phyloP scores from a whole-genome alignment of 2,113 vertebrate genomes.

The Carlito syrichta region DNA sequence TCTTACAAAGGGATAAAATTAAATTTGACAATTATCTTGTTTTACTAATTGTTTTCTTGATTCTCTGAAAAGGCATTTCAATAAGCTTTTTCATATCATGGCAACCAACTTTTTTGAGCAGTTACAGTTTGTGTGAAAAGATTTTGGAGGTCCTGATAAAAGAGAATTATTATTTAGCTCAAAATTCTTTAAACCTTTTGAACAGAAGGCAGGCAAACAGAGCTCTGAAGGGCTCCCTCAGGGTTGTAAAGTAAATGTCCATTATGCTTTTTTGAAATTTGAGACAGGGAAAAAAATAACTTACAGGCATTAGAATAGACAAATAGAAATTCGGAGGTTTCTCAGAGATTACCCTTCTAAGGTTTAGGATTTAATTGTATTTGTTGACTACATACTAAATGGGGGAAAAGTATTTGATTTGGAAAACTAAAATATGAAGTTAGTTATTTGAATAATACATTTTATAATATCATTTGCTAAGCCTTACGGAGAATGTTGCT shows the following conservation, averaged over 20 bases:
- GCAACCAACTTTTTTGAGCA: background rate
- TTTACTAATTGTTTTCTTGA: constrained; percentile 1
- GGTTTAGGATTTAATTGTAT: background rate
- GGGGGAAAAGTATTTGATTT: background rate
- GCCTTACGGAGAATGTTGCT: background rate
- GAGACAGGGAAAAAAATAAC: background rate
- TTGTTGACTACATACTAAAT: background rate
- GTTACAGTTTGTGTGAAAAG: background rate
- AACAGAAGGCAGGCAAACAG: background rate
- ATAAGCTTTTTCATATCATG: background rate
- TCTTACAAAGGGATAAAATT: background rate
- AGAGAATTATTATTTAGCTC: background rate
- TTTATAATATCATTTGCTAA: background rate
- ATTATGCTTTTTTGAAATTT: background rate
- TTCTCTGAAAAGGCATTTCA: background rate
- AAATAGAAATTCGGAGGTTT: background rate
- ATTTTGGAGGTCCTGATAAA: background rate
- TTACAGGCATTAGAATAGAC: background rate
- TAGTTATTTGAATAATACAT: background rate
- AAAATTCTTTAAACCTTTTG: background rate
- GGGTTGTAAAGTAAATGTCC: constrained; percentile 5
- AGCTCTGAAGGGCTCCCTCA: background rate
- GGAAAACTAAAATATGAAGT: background rate
- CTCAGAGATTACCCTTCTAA: background rate
- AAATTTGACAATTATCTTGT: background rate